Base-by-base conservation (phyloP, 1,140 invertebrate species). In the Eufriesea mexicana region DNA sequence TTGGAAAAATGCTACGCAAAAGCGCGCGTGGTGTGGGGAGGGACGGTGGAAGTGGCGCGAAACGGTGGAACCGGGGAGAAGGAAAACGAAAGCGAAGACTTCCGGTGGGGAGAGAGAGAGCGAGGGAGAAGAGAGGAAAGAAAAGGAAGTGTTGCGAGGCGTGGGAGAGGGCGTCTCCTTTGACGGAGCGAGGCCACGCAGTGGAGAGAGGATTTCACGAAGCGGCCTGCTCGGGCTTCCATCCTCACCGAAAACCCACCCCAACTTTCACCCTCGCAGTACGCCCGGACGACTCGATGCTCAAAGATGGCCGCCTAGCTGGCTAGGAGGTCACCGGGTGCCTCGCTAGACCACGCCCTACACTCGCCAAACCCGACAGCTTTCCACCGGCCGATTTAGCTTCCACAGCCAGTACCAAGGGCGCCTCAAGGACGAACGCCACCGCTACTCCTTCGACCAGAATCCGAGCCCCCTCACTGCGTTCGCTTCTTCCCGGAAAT, bases 331-430 rank as follows among this genome's bases (percentile, higher is more conserved):
- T 87, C 85, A 90, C 89, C 91, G 91, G 89, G 92, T 91, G 91
- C 91, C 28, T 89, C 83, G 90, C 49, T 91, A 92, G 85, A 90
- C 92, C 92, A 94, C 93, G 92, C 92, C 93, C 91, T 91, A 84
- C 47, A 47, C 79, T 82, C 64, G 66, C 62, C 62, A 85, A 88
- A 83, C 79, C 57, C 75, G 71, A 88, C 25, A 49, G 75, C 86
- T 83, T 87, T 83, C 84, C 71, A 76, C 49, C 23, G 66, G 82
- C 70, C 75, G 70, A 74, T 85, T 62, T 81, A 77, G 73, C 62
- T 75, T 84, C 66, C 77, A 71, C 59, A 16, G 74, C 51, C 35
- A 81, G 83, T 80, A 84, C 85, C 92, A 91, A 93, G 90, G 91
- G 81, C 91, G 87, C 74, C 49, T 87, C 89, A 91, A 91, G 89